A percentile compares a stretch with the other conserved stretches of the same genome.
phyloP scores from a whole-genome alignment of 2,888 invertebrate species.

The Lamellibrachia columna region DNA sequence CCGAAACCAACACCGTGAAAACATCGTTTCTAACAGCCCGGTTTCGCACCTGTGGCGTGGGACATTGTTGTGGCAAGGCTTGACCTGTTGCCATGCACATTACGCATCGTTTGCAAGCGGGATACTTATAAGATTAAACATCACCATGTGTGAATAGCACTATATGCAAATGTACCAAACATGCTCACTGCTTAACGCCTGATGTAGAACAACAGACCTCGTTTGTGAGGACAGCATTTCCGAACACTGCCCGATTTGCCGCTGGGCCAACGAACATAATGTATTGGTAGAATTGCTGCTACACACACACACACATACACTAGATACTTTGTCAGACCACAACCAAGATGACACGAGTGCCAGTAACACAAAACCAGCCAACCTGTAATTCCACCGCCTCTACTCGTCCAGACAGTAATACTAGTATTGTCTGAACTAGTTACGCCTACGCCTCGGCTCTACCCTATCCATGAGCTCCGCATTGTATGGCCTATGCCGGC shows the following conservation, averaged over 20 bases:
- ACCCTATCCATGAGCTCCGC: not conserved
- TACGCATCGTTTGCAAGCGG: not conserved
- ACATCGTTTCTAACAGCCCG: not conserved
- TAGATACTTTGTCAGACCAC: not conserved
- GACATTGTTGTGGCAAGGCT: not conserved
- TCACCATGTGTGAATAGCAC: not conserved
- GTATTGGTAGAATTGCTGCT: no score
- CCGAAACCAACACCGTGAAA: constrained; percentile 1
- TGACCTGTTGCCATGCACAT: not conserved
- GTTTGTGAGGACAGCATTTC: no score
- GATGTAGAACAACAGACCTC: not conserved
- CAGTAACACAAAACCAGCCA: not conserved
- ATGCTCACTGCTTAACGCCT: not conserved
- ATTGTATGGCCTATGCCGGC: not conserved
- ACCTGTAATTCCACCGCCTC: not conserved
- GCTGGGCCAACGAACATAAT: not conserved
- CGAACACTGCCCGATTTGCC: no score
- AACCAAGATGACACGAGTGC: not conserved
- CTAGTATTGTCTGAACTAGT: not conserved
- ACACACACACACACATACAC: no score
- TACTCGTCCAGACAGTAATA: not conserved
- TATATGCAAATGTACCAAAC: not conserved
- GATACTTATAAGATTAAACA: not conserved
- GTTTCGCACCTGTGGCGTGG: not conserved
- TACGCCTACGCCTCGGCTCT: not conserved